Percentiles rank a stretch among this genome's conserved stretches.
Evolutionary conservation across 1,140 invertebrate genomes (phyloP).

Genomic region (Parapsyche elsis): DNA sequence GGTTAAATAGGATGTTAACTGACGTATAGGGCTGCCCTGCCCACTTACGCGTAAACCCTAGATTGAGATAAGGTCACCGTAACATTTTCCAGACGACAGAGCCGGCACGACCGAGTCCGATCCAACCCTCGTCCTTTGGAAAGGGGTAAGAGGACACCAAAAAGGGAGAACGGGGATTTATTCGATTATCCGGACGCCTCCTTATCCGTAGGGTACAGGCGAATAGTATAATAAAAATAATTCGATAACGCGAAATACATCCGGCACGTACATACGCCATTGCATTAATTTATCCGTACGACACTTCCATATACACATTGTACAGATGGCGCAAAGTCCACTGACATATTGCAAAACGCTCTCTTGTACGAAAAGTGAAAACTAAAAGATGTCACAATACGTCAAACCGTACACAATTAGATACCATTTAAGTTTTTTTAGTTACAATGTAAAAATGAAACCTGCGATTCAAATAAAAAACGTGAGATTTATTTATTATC

Average conservation of each 20-base stretch:
- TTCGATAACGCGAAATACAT: constrained; percentile 1
- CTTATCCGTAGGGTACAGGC: background rate
- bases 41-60: constrained; percentile 28
- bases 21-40: constrained; percentile 15
- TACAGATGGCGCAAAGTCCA: too few species aligned
- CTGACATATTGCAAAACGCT: too few species aligned
- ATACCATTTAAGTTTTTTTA: too few species aligned
- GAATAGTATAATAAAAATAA: constrained; percentile 6
- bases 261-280: too few species aligned
- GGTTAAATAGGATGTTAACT: constrained; percentile 36
- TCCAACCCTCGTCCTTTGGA: background rate
- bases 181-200: constrained; percentile 8
- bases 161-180: background rate
- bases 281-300: too few species aligned
- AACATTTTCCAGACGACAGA: constrained; percentile 35
- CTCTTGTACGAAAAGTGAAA: too few species aligned
- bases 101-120: background rate
- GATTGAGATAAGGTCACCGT: constrained; percentile 32
- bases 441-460: too few species aligned
- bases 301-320: too few species aligned
- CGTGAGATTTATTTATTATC: too few species aligned
- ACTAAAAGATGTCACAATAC: too few species aligned
- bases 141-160: background rate
- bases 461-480: too few species aligned
- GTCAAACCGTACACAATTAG: too few species aligned